Percentiles rank a stretch among this genome's conserved stretches.
phyloP scores from a whole-genome alignment of 2,888 invertebrate genomes.

The Autographa gamma region DNA sequence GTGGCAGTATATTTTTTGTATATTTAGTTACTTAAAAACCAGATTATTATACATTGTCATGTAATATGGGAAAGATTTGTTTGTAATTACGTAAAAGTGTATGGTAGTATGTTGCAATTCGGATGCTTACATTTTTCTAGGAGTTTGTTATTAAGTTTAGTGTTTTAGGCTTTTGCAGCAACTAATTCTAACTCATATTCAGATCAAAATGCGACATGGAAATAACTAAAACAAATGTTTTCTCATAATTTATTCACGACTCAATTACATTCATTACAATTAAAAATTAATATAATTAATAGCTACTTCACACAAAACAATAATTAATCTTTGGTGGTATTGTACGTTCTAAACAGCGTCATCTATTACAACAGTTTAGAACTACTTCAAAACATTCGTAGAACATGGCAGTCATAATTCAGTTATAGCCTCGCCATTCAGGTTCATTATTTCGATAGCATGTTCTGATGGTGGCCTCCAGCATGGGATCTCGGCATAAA shows the following conservation, averaged over 20 bases:
- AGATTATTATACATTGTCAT: too few species aligned
- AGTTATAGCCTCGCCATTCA: conserved; percentile 85
- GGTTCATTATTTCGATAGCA: conserved; percentile 80
- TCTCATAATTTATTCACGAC: conserved; percentile 37
- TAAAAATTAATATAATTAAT: conserved; percentile 13
- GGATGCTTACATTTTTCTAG: too few species aligned
- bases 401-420: conserved; percentile 79
- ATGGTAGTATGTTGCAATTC: too few species aligned
- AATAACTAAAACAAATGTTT: not conserved
- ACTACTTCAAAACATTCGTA: conserved; percentile 25
- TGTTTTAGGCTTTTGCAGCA: too few species aligned
- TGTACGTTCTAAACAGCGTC: conserved; percentile 62
- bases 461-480: conserved; percentile 86
- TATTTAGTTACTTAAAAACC: too few species aligned
- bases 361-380: conserved; percentile 65
- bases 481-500: conserved; percentile 92
- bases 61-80: too few species aligned
- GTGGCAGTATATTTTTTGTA: too few species aligned
- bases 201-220: not conserved
- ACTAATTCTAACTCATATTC: not conserved
- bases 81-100: too few species aligned
- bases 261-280: conserved; percentile 40
- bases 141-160: too few species aligned
- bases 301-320: conserved; percentile 53
- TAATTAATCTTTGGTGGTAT: conserved; percentile 56